Evolutionary conservation across 2,888 invertebrate genomes (phyloP).

Genomic region (Acrocyrtus sp.): DNA sequence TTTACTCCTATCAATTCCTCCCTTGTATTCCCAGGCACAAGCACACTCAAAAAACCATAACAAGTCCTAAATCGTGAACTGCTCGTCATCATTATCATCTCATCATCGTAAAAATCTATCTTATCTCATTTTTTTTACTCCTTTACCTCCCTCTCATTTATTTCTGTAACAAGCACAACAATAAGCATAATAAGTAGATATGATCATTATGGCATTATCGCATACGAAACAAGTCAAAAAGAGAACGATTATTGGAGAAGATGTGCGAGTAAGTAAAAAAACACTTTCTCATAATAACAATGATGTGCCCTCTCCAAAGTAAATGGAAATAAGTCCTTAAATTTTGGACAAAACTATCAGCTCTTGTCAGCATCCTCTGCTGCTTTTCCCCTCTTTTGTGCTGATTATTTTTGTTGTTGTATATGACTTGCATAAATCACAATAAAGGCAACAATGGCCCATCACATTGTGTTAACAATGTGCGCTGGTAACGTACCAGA

Average conservation of each 20-base stretch:
- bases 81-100: conserved; percentile 5
- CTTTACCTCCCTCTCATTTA: conserved; percentile 1
- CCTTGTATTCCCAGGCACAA: neutral
- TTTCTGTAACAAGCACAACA: conserved; percentile 15
- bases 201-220: no score
- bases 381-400: no score
- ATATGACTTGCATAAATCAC: conserved; percentile 41
- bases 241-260: neutral
- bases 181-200: neutral
- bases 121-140: conserved; percentile 1
- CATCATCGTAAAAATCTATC: no score
- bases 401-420: conserved; percentile 13
- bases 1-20: no score
- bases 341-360: no score
- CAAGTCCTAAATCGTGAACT: conserved; percentile 16
- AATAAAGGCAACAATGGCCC: conserved; percentile 34
- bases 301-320: no score
- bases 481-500: no score
- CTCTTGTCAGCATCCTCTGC: no score
- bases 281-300: conserved; percentile 30
- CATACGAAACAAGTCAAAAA: neutral
- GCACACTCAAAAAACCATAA: no score
- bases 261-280: neutral
- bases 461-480: conserved; percentile 14
- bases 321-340: no score